Evolutionary conservation across 2,113 vertebrate species (phyloP).

Genomic region (Barnardius zonarius): DNA sequence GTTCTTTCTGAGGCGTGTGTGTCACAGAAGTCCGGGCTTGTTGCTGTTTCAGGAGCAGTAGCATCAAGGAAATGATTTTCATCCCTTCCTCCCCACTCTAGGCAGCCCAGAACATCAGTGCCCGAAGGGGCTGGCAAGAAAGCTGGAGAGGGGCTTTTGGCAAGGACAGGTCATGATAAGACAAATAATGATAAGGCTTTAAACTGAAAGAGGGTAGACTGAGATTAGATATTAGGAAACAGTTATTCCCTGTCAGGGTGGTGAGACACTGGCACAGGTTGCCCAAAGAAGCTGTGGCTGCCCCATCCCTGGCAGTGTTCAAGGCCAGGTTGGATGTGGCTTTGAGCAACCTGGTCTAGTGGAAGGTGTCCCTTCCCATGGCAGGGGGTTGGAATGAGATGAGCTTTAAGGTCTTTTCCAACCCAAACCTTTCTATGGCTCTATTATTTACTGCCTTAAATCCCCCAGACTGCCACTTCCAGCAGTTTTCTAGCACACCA

Average conservation of each 20-base stretch:
- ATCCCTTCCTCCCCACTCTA: neutral
- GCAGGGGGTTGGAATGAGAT: neutral
- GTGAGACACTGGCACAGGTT: neutral
- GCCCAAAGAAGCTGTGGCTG: neutral
- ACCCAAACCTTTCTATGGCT: neutral
- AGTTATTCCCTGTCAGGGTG: neutral
- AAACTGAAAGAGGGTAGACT: neutral
- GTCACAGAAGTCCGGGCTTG: neutral
- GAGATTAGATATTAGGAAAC: neutral
- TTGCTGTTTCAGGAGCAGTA: neutral
- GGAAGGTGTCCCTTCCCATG: neutral
- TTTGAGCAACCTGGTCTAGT: neutral
- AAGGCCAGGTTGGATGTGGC: neutral
- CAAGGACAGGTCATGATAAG: neutral
- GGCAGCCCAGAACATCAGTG: neutral
- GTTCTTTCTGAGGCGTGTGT: neutral
- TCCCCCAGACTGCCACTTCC: neutral
- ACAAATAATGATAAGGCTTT: neutral
- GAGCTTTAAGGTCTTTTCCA: neutral
- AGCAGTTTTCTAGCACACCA: neutral
- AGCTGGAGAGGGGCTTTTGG: neutral
- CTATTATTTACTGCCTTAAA: neutral
- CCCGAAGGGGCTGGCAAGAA: neutral
- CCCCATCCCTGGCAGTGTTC: neutral
- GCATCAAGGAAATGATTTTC: neutral